Percentiles rank a stretch among this genome's conserved stretches.
Evolutionary conservation across 2,888 invertebrate genomes (phyloP).

Genomic region (Thymelicus acteon): DNA sequence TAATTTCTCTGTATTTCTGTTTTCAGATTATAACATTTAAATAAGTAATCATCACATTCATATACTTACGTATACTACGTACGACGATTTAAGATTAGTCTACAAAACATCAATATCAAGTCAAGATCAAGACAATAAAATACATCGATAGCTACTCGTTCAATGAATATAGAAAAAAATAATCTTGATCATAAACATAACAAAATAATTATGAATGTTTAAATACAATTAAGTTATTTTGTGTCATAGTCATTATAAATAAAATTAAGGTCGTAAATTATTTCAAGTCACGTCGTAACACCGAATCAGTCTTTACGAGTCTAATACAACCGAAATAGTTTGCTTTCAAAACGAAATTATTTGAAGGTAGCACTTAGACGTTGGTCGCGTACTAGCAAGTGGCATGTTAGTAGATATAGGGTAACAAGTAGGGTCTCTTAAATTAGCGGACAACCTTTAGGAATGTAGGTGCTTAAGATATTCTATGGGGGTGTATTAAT

Average conservation of each 20-base stretch:
- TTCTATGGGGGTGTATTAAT: constrained; percentile 12
- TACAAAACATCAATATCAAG: constrained; percentile 32
- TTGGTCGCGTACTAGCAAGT: too few species aligned
- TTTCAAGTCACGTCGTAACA: background rate
- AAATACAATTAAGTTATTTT: background rate
- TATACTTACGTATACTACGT: background rate
- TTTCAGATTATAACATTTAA: constrained; percentile 9
- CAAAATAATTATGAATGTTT: background rate
- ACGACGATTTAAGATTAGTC: constrained; percentile 5
- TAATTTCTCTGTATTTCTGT: background rate
- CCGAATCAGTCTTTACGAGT: constrained; percentile 16
- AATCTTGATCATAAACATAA: background rate
- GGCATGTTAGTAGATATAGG: background rate
- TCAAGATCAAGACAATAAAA: background rate
- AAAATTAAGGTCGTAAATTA: background rate
- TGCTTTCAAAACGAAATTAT: background rate
- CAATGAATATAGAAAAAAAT: constrained; percentile 12
- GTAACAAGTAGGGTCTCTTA: background rate
- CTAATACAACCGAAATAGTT: constrained; percentile 5
- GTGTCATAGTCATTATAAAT: background rate
- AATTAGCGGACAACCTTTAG: constrained; percentile 19
- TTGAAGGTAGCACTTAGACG: background rate
- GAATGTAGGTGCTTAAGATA: constrained; percentile 23
- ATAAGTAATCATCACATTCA: constrained; percentile 4
- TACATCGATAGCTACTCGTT: constrained; percentile 22